phyloP scores from a whole-genome alignment of 2,797 vertebrate genomes.

The Xyrichtys novacula region DNA sequence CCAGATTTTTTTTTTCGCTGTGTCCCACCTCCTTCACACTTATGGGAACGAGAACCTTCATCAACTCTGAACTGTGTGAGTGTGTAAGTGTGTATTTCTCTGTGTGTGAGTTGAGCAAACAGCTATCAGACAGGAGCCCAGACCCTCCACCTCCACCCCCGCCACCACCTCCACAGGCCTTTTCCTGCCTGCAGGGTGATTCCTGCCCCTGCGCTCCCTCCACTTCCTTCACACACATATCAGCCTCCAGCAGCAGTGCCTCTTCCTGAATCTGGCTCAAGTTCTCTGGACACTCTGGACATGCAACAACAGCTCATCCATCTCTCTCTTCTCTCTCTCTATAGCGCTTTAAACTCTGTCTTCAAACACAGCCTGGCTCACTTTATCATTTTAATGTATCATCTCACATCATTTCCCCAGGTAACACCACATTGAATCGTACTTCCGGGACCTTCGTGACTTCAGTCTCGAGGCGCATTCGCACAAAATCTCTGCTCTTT shows the following conservation, averaged over 20 bases:
- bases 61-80: conserved; percentile 28
- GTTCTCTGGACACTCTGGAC: conserved; percentile 69
- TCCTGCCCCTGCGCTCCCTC: conserved; percentile 83
- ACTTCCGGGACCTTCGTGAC: background rate
- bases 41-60: conserved; percentile 67
- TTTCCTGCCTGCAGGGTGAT: conserved; percentile 86
- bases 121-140: conserved; percentile 74
- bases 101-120: conserved; percentile 70
- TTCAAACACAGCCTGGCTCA: background rate
- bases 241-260: conserved; percentile 82
- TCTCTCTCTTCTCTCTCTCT: conserved; percentile 41
- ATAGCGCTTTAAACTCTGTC: background rate
- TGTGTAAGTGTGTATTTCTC: conserved; percentile 12
- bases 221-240: conserved; percentile 85
- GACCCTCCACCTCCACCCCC: conserved; percentile 66
- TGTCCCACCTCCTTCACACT: conserved; percentile 28
- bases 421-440: conserved; percentile 11
- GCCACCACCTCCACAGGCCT: conserved; percentile 76
- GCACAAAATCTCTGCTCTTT: conserved; percentile 38
- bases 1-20: conserved; percentile 33
- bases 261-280: conserved; percentile 82
- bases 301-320: conserved; percentile 62
- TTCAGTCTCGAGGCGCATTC: conserved; percentile 19
- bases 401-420: conserved; percentile 32
- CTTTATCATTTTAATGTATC: conserved; percentile 13